Base-by-base conservation (phyloP, 2,797 vertebrate species). In the Sardinella longiceps region DNA sequence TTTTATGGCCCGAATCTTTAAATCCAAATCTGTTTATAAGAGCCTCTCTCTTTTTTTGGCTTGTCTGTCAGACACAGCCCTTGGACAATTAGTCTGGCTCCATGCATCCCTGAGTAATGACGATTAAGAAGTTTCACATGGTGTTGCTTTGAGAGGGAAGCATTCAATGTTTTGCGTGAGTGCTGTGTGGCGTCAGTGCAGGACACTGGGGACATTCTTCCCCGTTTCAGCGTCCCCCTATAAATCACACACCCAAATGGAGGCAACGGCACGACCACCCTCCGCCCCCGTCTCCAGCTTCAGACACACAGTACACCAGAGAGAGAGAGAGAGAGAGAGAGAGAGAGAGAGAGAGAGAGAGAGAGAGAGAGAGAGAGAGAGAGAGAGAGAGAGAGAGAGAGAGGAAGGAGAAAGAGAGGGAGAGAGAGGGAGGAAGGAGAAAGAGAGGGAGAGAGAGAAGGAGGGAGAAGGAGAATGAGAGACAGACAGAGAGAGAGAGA, bases 211-310 rank as follows among this genome's bases (percentile, higher is more conserved):
- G 86, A 86, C 84, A 84, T 84, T 86, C 81, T 77, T 77, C 77
- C 53, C 84, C 81, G 81, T 81, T 88, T 85, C 82, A 86, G n/a
- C 33, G 53, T 15, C 82, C 50, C 80, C 80, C 80, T 84, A 88
- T 88, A 89, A 89, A 87, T 89, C 87, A 86, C 77, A 66, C 37
- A 77, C n/a, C 45, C 82, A 82, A 74, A 83, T 53, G 15, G 80
- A 82, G 81, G 82, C 77, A 11, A 60, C 84, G 81, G 74, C 46
- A 81, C 86, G 66, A 74, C 66, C 70, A 39, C 70, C 70, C 70
- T 43, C 20, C 70, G 9, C 18, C 37, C 70, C 70, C 33, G 18
- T 77, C 70, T 39, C 33, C 0, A 7, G 18, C 37, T 43, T 37
- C 37, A 77, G 18, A 77, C 70, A 77, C 70, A 77, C 70, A 43